Evolutionary conservation across 2,797 vertebrate genomes (phyloP).

Genomic region (Hoplostethus mediterraneus): DNA sequence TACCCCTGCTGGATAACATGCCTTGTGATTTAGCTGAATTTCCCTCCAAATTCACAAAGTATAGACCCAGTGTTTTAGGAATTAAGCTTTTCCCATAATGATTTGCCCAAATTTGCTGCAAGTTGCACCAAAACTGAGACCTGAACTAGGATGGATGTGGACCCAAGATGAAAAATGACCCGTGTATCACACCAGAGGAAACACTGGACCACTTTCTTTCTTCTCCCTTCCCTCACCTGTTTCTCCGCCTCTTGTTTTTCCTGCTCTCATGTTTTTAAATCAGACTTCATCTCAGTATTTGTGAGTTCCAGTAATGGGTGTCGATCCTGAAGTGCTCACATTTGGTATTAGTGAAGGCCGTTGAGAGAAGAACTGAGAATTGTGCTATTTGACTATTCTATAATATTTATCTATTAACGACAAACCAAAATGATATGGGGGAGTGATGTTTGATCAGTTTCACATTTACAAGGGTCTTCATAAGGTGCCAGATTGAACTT

Average conservation of each 20-base stretch:
- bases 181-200: slow-evolving; percentile 27
- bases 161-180: slow-evolving; percentile 1
- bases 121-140: slow-evolving; percentile 4
- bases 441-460: not conserved
- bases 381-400: slow-evolving; percentile 6
- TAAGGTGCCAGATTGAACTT: too few relatives aligned
- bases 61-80: not conserved
- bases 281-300: slow-evolving; percentile 59
- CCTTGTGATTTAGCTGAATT: not conserved
- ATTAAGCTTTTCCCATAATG: not conserved
- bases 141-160: slow-evolving; percentile 14
- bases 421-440: not conserved
- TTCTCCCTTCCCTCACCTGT: slow-evolving; percentile 13
- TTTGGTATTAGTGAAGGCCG: not conserved
- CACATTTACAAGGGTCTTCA: not conserved
- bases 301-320: not conserved
- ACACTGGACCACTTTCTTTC: slow-evolving; percentile 37
- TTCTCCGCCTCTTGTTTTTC: slow-evolving; percentile 19
- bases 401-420: not conserved
- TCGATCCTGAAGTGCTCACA: not conserved
- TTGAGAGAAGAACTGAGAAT: not conserved
- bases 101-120: not conserved
- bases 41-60: not conserved
- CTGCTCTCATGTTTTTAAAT: slow-evolving; percentile 27
- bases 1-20: not conserved